Evolutionary conservation across 1,140 invertebrate species (phyloP), one percentile per base, ranked within the genome.

Genomic region (Gryon sp.): DNA sequence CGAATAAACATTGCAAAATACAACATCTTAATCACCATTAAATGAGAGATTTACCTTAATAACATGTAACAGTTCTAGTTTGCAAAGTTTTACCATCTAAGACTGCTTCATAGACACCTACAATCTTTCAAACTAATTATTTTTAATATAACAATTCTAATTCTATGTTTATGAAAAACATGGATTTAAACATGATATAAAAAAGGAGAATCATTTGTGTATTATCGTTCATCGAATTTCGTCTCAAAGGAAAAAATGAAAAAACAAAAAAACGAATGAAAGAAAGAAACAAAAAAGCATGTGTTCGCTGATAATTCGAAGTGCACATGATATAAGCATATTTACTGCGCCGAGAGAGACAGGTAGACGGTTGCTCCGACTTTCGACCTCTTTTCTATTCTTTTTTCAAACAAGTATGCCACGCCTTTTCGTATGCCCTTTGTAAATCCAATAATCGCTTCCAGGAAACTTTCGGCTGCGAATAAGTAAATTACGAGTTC

Each of bases 401-500:
- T 46, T 78, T 73, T 78, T 68, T 78, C 46, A 57, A 76, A 70
- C 45, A 60, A 43, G 52, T 55, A 59, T 52, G 62, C 69, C 65
- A 57, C 69, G 76, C 68, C 68, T 78, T 66, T 73, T 66, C 63
- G 53, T 73, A 62, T 68, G 55, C 69, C 55, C 69, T 73, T 73
- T 69, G 76, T 78, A 69, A 78, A 78, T 65, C 59, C 68, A 78
- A 78, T 78, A 78, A 78, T 78, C 62, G 63, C 76, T 78, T 78
- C 76, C 76, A 78, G 40, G 76, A 78, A 78, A 78, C 68, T 78
- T 78, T 78, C 68, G 69, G 57, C 76, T 65, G 69, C 76, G 63
- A 73, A 73, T 78, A 73, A 78, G 76, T 78, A 78, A 78, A 78
- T 78, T 73, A 73, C 69, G 76, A 78, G 76, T 78, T 73, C 62